These are phyloP conservation scores for Thalassarche chlororhynchos DNA, from an alignment of 2,113 vertebrate genomes.

Conservation along the genomic window DNA sequence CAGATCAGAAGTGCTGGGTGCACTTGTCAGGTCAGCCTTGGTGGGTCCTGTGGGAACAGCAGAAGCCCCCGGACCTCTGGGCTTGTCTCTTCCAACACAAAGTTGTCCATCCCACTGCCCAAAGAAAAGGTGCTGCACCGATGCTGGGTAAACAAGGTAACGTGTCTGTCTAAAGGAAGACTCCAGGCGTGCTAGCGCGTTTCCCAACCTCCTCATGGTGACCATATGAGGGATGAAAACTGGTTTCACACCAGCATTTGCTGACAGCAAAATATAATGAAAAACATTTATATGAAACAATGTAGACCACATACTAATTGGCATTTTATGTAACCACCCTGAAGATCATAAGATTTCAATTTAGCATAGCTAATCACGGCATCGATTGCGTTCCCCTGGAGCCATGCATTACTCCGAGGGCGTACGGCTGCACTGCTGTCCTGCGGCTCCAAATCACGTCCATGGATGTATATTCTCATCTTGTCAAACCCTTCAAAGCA, in stretches of 20 bases:
- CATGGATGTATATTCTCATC: background rate
- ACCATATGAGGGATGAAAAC: constrained; percentile 23
- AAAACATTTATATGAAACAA: constrained; percentile 17
- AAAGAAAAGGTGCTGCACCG: background rate
- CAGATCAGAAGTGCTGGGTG: background rate
- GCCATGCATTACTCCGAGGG: background rate
- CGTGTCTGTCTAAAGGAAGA: background rate
- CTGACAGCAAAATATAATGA: constrained; percentile 58
- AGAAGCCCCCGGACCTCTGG: background rate
- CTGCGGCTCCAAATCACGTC: background rate
- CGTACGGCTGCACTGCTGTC: background rate
- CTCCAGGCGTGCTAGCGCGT: background rate
- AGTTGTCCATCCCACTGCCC: background rate
- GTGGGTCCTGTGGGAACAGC: background rate
- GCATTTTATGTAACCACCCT: background rate
- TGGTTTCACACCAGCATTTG: constrained; percentile 55
- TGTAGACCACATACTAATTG: constrained; percentile 31
- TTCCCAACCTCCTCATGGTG: constrained; percentile 26
- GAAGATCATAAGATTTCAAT: constrained; percentile 39
- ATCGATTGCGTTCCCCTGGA: background rate
- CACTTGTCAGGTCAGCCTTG: background rate
- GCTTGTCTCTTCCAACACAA: background rate
- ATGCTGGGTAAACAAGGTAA: background rate
- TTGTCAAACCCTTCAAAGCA: background rate
- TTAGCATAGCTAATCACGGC: background rate